Percentiles rank a stretch among this genome's conserved stretches.
Evolutionary conservation across 2,113 vertebrate genomes (phyloP).

Genomic region (Odocoileus virginianus): DNA sequence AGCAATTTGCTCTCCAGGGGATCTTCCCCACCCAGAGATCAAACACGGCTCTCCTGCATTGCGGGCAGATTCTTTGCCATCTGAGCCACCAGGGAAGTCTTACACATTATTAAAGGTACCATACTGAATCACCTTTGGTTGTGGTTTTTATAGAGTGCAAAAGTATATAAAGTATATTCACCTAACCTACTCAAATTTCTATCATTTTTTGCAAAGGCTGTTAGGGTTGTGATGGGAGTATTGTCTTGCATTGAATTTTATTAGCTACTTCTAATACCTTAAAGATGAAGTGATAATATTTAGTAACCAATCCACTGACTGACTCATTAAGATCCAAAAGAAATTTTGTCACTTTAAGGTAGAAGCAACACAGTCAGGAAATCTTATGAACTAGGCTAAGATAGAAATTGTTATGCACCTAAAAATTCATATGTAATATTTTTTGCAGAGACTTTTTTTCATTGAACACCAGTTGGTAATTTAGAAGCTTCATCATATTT

Average conservation of each 20-base stretch:
- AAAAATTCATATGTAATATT: background rate
- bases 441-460: constrained; percentile 36
- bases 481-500: constrained; percentile 33
- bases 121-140: constrained; percentile 64
- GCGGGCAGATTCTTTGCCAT: background rate
- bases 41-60: background rate
- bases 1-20: background rate
- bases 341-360: constrained; percentile 37
- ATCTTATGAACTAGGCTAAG: constrained; percentile 10
- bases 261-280: constrained; percentile 73
- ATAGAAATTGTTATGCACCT: background rate
- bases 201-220: constrained; percentile 81
- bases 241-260: constrained; percentile 73
- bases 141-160: constrained; percentile 37
- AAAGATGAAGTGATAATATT: constrained; percentile 83
- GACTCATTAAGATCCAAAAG: constrained; percentile 43
- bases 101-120: constrained; percentile 76
- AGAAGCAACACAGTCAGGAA: constrained; percentile 55
- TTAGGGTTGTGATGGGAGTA: constrained; percentile 81
- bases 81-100: background rate
- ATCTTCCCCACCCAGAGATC: background rate
- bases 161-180: constrained; percentile 56
- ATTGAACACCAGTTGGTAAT: background rate
- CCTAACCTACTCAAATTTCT: constrained; percentile 78
- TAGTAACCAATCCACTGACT: constrained; percentile 79